phyloP scores from a whole-genome alignment of 23 tunicate species.

The Styela plicata region DNA sequence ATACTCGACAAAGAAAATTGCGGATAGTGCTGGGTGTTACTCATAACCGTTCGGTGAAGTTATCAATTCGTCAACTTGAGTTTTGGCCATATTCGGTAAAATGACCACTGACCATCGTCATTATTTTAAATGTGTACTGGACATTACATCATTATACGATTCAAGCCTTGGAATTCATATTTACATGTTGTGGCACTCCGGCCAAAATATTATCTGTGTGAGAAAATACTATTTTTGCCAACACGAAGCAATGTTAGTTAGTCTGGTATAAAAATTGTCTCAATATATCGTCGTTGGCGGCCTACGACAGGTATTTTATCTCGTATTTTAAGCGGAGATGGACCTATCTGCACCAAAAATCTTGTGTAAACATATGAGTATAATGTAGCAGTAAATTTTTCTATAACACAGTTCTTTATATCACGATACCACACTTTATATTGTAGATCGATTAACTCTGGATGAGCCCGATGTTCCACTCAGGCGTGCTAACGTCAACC shows the following conservation, averaged over 20 bases:
- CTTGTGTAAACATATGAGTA: conserved; percentile 15
- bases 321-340: not conserved
- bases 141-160: too few species aligned
- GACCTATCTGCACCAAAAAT: not conserved
- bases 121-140: too few species aligned
- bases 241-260: not conserved
- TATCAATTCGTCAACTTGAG: too few species aligned
- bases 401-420: not conserved
- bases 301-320: conserved; percentile 19
- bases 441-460: not conserved
- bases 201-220: not conserved
- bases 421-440: not conserved
- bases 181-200: not conserved
- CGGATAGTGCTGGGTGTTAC: too few species aligned
- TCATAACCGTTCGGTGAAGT: too few species aligned
- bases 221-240: not conserved
- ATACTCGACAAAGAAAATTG: too few species aligned
- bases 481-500: not conserved
- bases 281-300: conserved; percentile 18
- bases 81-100: too few species aligned
- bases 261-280: not conserved
- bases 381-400: not conserved
- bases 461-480: not conserved
- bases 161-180: not conserved
- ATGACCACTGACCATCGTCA: too few species aligned